Evolutionary conservation across 2,113 vertebrate genomes (phyloP), one percentile per base, ranked within the genome.

Genomic region (Halichoeres trimaculatus): DNA sequence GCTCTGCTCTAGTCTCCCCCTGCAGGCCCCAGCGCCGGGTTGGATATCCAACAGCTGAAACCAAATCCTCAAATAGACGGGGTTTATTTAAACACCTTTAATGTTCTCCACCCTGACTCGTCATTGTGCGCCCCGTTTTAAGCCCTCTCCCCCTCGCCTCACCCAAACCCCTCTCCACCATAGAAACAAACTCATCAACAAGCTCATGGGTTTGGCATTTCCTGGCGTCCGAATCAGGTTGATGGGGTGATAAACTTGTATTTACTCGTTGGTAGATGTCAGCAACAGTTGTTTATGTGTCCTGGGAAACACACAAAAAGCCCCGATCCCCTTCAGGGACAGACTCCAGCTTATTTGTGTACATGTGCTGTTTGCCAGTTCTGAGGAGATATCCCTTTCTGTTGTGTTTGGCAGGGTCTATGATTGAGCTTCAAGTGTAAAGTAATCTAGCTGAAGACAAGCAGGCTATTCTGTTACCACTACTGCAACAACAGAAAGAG

Each of bases 31-130:
- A 85, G 66, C 53, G 74, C 54, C 45, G 68, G 78, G 70, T 71
- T 91, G 88, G 90, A 94, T 88, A 74, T 88, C 83, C 54, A 89
- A 81, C 81, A 84, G 86, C 84, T 88, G 92, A 91, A 72, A 56
- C 56, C 55, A 35, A 52, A 55, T 59, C 84, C 78, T 43, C 84
- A 92, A 93, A 93, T 94, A 90, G 87, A 79, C 8, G 19, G 2
- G 1, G 57, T 74, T 83, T 89, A 89, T 91, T 93, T 92, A 82
- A 85, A 88, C 88, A 56, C 35, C 78, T 71, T 83, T 78, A 85
- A 88, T 86, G 80, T 79, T 80, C 5, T 6, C 45, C 52, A 67
- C 59, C 16, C 30, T 38, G 75, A 41, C 65, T 38, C 24, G 40
- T 82, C 80, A 88, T 90, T 92, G 90, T 91, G 69, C 57, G 5